phyloP scores from a whole-genome alignment of 2,888 invertebrate species.

The Conops quadrifasciatus region DNA sequence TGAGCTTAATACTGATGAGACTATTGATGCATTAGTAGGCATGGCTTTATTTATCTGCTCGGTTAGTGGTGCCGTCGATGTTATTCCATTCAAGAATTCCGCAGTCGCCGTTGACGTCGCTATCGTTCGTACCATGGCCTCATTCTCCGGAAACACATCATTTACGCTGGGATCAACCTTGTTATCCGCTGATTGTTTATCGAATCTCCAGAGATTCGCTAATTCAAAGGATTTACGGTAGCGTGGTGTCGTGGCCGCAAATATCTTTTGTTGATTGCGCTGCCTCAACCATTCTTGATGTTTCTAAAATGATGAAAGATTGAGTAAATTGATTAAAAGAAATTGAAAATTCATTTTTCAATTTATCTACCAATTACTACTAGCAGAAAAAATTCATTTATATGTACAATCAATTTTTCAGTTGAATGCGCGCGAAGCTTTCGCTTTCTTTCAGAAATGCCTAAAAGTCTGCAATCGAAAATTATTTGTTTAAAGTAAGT shows the following conservation, averaged over 20 bases:
- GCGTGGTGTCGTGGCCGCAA: slow-evolving; percentile 35
- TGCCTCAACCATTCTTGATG: slow-evolving; percentile 63
- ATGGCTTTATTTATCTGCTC: slow-evolving; percentile 31
- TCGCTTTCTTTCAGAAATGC: too few species aligned
- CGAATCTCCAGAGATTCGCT: slow-evolving; percentile 55
- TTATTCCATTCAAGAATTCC: not conserved
- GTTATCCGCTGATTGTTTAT: slow-evolving; percentile 42
- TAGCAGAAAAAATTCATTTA: too few species aligned
- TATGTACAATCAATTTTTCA: too few species aligned
- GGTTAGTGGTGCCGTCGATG: not conserved
- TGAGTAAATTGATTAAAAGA: too few species aligned
- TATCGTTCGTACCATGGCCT: slow-evolving; percentile 47
- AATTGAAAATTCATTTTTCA: too few species aligned
- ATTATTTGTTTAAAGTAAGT: too few species aligned
- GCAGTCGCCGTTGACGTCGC: slow-evolving; percentile 38
- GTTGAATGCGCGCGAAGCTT: too few species aligned
- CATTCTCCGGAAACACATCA: slow-evolving; percentile 59
- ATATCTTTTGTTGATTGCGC: slow-evolving; percentile 51
- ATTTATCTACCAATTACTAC: too few species aligned
- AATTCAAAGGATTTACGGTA: slow-evolving; percentile 47
- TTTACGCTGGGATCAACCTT: slow-evolving; percentile 52
- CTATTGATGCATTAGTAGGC: slow-evolving; percentile 33
- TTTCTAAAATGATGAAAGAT: slow-evolving; percentile 50
- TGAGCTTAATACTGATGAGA: slow-evolving; percentile 21
- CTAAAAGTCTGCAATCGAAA: too few species aligned